Base-by-base conservation (phyloP, 2,797 vertebrate species). In the Octomys mimax region DNA sequence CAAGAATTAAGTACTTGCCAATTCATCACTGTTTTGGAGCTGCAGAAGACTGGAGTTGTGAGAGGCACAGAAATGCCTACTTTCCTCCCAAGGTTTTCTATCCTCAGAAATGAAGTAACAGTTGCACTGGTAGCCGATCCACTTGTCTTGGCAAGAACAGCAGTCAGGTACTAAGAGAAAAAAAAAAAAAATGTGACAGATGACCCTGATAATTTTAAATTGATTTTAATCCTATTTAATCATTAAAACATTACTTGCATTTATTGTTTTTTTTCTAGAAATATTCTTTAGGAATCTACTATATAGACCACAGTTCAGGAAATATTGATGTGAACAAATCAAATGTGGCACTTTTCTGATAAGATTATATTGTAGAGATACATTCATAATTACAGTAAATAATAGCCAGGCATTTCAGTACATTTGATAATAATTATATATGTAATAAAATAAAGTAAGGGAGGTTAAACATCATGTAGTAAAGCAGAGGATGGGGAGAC, bases 61-160 rank as follows among this genome's bases (percentile, higher is more conserved):
- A 70, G 85, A 87, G 21, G 46, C 57, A 80, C 97, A 97, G 78
- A 93, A 73, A 54, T 68, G 12, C 3, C 54, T 87, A 49, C 97
- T 96, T 46, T 94, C 89, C 5, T 36, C 0, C 97, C 97, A 97
- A 49, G 36, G 93, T 26, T 75, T 96, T 1, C 0, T 4, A 42
- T 93, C 66, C 42, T 2, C 16, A 11, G 96, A 97, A 96, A 97
- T 1, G 24, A 97, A 96, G 82, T 96, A 97, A 85, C 97, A 97
- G 8, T 78, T 94, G 81, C 93, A 94, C 4, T 11, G 39, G 22
- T 96, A 52, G 1, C 95, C 95, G 75, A 97, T 59, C 97, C 97
- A 97, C 36, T 87, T 82, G 68, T 96, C 87, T 39, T 13, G 78
- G 36, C 97, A 97, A 70, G 62, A n/a, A 66, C 36, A 93, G 31